A percentile compares a stretch with the other conserved stretches of the same genome.
Evolutionary conservation across 2,888 invertebrate species (phyloP).

Genomic region (Diaperis boleti): DNA sequence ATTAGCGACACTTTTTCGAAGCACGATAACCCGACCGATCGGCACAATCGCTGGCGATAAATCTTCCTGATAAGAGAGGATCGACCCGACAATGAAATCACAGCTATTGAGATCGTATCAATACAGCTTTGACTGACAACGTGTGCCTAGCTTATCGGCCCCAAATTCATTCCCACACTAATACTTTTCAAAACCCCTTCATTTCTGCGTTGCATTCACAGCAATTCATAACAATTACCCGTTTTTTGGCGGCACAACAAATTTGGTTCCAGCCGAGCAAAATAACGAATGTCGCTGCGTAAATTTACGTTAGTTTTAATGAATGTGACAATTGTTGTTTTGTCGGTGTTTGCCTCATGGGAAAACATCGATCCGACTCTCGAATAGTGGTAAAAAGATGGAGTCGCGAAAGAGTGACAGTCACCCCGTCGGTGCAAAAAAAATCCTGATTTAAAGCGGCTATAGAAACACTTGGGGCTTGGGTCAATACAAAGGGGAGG

Average conservation of each 20-base stretch:
- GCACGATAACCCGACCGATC: too few relatives aligned
- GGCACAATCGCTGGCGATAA: too few relatives aligned
- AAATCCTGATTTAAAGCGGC: conserved; percentile 24
- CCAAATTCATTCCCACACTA: too few relatives aligned
- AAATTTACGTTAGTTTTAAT: conserved; percentile 10
- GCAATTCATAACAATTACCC: too few relatives aligned
- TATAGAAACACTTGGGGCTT: conserved; percentile 18
- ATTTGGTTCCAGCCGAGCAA: not conserved
- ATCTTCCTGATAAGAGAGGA: too few relatives aligned
- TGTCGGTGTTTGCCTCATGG: not conserved
- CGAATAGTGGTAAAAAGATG: conserved; percentile 6
- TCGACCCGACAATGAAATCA: too few relatives aligned
- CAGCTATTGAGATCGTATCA: too few relatives aligned
- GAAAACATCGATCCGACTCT: conserved; percentile 5
- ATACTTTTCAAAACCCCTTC: too few relatives aligned
- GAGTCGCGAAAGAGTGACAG: conserved; percentile 10
- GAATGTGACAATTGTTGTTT: conserved; percentile 6
- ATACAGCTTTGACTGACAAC: too few relatives aligned
- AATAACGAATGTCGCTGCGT: conserved; percentile 3
- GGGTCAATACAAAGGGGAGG: conserved; percentile 18
- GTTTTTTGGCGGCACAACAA: not conserved
- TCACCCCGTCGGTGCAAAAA: conserved; percentile 6
- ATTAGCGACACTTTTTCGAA: too few relatives aligned
- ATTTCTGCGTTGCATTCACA: too few relatives aligned
- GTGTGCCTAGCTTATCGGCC: too few relatives aligned